Evolutionary conservation across 2,113 vertebrate genomes (phyloP), one percentile per base, ranked within the genome.

Genomic region (Alosa alosa): DNA sequence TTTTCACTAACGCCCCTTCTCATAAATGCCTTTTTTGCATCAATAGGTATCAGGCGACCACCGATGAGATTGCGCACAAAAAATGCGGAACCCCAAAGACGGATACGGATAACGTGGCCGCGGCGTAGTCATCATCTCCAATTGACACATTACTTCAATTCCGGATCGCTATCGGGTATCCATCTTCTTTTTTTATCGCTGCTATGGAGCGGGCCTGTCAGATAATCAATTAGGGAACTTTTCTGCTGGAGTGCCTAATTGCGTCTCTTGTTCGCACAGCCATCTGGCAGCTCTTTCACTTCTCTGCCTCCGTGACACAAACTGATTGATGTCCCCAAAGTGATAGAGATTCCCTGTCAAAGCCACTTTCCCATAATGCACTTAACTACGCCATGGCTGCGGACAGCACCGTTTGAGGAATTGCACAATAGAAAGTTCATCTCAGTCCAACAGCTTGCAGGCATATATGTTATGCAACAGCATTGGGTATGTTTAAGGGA

Each of bases 221-320:
- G 84, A 89, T 88, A 85, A 90, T 90, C 89, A 91, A 84, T 90
- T 91, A 91, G 36, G 82, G 64, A 84, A 87, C 83, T 91, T 88
- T 85, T 87, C 87, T 89, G 87, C 87, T 82, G 82, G 87, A 87
- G 86, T 85, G 88, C 86, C 88, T 90, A 91, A 91, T 91, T 89
- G 90, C 87, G 46, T 87, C 88, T 91, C 82, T 41, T 81, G 57
- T 85, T 90, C 87, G 85, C 86, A 64, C 57, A 81, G 82, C 86
- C 87, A 88, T 90, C 88, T 91, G 90, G 84, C 82, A 60, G 87
- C 45, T 83, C 85, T 82, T 87, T 84, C 31, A 55, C 84, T 86
- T 85, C 75, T 81, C 31, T 86, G 82, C 75, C 84, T 89, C 84
- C 86, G 83, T 83, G 87, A 86, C 68, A 50, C 13, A 52, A 88